phyloP scores from a whole-genome alignment of 53 echinoderm and acorn worm genomes.

The Echinarachnius parma region DNA sequence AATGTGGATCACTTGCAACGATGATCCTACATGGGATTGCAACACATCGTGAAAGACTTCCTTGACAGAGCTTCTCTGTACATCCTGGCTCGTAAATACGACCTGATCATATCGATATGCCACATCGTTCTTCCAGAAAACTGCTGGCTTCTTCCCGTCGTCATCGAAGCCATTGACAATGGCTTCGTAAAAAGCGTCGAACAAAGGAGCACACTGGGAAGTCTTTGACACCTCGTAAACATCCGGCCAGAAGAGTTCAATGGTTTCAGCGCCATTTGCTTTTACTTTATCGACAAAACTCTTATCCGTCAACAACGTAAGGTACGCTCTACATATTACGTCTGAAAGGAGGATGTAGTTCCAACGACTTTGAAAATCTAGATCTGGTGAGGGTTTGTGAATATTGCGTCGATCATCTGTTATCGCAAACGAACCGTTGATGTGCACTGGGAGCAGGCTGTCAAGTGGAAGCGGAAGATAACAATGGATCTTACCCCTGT shows the following conservation, averaged over 20 bases:
- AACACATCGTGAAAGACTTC: background rate
- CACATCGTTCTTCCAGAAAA: slow-evolving; percentile 36
- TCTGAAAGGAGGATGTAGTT: slow-evolving; percentile 32
- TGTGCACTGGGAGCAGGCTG: slow-evolving; percentile 41
- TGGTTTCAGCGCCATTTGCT: background rate
- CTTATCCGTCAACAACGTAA: slow-evolving; percentile 21
- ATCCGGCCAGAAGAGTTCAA: slow-evolving; percentile 47
- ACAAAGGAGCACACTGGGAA: slow-evolving; percentile 31
- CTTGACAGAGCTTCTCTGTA: no score
- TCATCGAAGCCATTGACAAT: slow-evolving; percentile 22
- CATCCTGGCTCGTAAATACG: no score
- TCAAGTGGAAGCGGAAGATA: slow-evolving; percentile 55
- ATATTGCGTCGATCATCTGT: slow-evolving; percentile 39
- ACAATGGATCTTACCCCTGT: slow-evolving; percentile 36
- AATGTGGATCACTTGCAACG: slow-evolving; percentile 9
- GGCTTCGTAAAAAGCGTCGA: slow-evolving; percentile 38
- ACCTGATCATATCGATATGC: no score
- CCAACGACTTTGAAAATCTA: no score
- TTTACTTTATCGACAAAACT: background rate
- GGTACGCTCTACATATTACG: slow-evolving; percentile 45
- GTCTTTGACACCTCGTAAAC: slow-evolving; percentile 14
- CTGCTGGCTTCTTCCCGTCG: background rate
- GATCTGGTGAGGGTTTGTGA: no score
- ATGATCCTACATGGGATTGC: background rate
- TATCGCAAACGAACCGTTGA: slow-evolving; percentile 50